Evolutionary conservation across 2,113 vertebrate genomes (phyloP).

Genomic region (Cebus imitator): DNA sequence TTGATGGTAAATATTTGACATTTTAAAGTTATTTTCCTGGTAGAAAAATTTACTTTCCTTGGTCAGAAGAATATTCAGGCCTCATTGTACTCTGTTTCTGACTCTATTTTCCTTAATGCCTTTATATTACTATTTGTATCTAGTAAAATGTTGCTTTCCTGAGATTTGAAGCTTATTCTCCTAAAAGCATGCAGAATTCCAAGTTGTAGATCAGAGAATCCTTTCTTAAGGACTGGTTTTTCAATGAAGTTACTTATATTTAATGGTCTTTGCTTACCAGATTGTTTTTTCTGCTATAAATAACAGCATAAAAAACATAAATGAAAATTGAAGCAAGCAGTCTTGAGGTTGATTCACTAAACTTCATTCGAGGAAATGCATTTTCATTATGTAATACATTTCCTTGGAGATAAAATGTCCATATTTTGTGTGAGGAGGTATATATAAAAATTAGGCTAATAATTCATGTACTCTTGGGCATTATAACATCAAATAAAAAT

Average conservation of each 20-base stretch:
- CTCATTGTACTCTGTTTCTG: not conserved
- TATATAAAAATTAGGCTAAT: not conserved
- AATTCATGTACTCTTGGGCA: slow-evolving; percentile 29
- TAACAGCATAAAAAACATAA: not conserved
- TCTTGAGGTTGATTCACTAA: not conserved
- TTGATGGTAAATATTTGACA: not conserved
- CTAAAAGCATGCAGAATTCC: not conserved
- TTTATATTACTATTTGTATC: not conserved
- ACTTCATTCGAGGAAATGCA: not conserved
- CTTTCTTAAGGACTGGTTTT: not conserved
- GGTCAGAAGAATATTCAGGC: not conserved
- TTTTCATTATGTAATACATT: not conserved
- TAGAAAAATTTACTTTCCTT: not conserved
- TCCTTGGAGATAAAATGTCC: not conserved
- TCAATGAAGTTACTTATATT: not conserved
- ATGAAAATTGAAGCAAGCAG: not conserved
- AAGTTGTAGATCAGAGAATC: not conserved
- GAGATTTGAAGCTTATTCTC: not conserved
- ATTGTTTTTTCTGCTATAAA: not conserved
- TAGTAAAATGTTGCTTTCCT: not conserved
- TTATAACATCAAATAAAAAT: slow-evolving; percentile 58
- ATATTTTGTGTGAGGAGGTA: not conserved
- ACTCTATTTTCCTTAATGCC: too few relatives aligned
- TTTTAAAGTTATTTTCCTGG: not conserved
- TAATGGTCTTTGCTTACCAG: not conserved